Evolutionary conservation across 2,888 invertebrate species (phyloP), one percentile per base, ranked within the genome.

Genomic region (Pseudococcus jackbeardsleyi): DNA sequence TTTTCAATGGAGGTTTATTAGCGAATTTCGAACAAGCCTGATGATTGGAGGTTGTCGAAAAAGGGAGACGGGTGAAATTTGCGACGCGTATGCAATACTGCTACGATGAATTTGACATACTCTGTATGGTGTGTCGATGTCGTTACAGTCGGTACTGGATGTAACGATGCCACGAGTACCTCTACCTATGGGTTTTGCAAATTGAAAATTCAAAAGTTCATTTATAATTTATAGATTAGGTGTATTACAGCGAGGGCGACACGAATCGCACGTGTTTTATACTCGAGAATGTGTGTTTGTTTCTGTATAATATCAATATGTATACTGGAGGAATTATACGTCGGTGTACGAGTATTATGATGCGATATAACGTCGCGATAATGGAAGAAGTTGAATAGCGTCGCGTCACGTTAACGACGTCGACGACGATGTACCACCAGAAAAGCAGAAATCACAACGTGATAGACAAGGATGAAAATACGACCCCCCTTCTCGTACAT

Each of bases 121-220:
- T 17, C 12, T 64, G 22, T 64, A 19, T 64, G 17, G 11, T 1
- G 17, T 50, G 17, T 12, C 12, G 17, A 12, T 15, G 50, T 15
- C 5, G 17, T 17, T 17, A 4, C 15, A 15, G 50, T 50, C 12
- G 8, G 5, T 50, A 50, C 12, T 46, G 4, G 46, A 46, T 46
- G 46, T 3, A 46, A 33, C 26, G 26, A 33, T 33, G 26, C 46
- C 17, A 50, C 50, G 50, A 50, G 50, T 50, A 50, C 26, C 50
- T 50, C 12, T 50, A 50, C 50, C 50, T 50, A 4, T 15, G 15
- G 7, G 22, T 22, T 64, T 64, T 8, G 64, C 19, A 64, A 64
- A 64, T 64, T 64, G 64, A 64, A 64, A 64, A 64, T 64, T 64
- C 64, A 64, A n/a, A n/a, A 64, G 64, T 64, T 64, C 64, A 64